phyloP scores from a whole-genome alignment of 2,797 vertebrate genomes.

The Denticeps clupeoides region DNA sequence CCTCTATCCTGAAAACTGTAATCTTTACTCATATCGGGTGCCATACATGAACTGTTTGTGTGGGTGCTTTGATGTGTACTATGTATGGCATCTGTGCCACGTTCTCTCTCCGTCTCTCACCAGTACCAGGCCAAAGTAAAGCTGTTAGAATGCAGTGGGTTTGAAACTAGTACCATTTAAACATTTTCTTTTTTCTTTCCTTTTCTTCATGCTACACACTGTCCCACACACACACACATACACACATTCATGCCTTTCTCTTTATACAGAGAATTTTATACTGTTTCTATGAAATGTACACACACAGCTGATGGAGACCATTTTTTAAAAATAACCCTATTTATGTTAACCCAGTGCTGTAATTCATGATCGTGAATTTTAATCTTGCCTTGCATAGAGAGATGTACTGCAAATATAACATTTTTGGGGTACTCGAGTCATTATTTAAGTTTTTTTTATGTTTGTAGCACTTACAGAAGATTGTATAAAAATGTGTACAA shows the following conservation, averaged over 20 bases:
- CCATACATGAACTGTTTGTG: no score
- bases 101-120: no score
- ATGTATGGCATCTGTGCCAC: no score
- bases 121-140: slow-evolving; percentile 60
- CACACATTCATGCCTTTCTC: slow-evolving; percentile 60
- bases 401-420: slow-evolving; percentile 66
- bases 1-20: no score
- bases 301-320: slow-evolving; percentile 56
- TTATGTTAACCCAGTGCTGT: slow-evolving; percentile 67
- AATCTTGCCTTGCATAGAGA: slow-evolving; percentile 68
- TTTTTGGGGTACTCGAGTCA: slow-evolving; percentile 79
- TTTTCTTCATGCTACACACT: slow-evolving; percentile 37
- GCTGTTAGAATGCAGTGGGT: slow-evolving; percentile 38
- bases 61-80: no score
- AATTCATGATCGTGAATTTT: slow-evolving; percentile 55
- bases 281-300: slow-evolving; percentile 76
- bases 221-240: slow-evolving; percentile 10
- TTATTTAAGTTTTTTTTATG: slow-evolving; percentile 83
- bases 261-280: slow-evolving; percentile 69
- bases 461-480: slow-evolving; percentile 96
- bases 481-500: slow-evolving; percentile 84
- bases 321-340: slow-evolving; percentile 54
- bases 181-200: slow-evolving; percentile 41
- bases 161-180: no score
- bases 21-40: no score